These are phyloP conservation scores for Cebidichthys violaceus DNA, from an alignment of 2,113 vertebrate genomes.

Conservation along the genomic window DNA sequence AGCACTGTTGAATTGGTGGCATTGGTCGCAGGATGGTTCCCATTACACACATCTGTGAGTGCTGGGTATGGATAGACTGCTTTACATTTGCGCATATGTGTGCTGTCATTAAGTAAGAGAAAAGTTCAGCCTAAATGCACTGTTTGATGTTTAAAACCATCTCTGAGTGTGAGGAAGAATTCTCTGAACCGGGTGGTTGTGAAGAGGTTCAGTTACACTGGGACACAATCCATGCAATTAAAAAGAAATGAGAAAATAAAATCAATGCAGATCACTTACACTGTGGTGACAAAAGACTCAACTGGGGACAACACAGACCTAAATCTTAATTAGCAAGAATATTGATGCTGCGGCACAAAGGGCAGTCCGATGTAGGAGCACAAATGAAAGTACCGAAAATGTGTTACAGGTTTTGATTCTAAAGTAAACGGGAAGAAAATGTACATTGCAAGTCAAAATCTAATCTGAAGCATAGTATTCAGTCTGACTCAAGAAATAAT, in stretches of 20 bases:
- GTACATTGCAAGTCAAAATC: background rate
- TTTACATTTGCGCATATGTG: conserved; percentile 6
- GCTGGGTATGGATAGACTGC: background rate
- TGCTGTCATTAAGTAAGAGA: background rate
- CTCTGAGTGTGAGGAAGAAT: conserved; percentile 16
- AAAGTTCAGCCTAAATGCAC: background rate
- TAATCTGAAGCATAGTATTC: conserved; percentile 17
- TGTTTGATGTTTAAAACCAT: conserved; percentile 6
- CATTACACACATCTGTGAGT: conserved; percentile 14
- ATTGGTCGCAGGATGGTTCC: conserved; percentile 30
- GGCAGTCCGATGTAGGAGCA: conserved; percentile 44
- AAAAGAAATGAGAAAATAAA: conserved; percentile 81
- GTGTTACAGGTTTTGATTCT: background rate
- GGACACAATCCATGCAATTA: conserved; percentile 74
- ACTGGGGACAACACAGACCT: conserved; percentile 75
- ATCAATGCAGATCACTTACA: conserved; percentile 81
- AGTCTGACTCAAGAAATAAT: conserved; percentile 25
- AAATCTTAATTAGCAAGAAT: conserved; percentile 82
- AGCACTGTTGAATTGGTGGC: conserved; percentile 16
- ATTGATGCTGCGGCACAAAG: conserved; percentile 69
- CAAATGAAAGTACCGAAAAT: conserved; percentile 41
- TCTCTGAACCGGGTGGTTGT: conserved; percentile 35
- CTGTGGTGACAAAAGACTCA: conserved; percentile 78
- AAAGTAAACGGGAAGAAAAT: conserved; percentile 6
- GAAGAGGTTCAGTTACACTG: conserved; percentile 64